A percentile compares a stretch with the other conserved stretches of the same genome.
These are phyloP conservation scores for Timema podura DNA, from an alignment of 2,888 invertebrate genomes.

Conservation along the genomic window DNA sequence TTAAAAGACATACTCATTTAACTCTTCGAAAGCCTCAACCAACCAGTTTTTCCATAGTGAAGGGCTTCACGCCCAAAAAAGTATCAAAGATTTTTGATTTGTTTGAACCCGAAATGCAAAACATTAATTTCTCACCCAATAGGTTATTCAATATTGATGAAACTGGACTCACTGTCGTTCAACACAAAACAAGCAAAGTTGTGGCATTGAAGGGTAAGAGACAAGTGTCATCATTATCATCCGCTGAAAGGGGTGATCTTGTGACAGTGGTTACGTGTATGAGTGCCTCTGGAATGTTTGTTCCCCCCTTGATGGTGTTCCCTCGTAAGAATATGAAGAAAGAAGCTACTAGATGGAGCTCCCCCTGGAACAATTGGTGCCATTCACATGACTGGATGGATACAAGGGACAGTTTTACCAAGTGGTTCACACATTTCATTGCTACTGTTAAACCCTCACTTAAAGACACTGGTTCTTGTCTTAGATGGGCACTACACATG, in stretches of 20 bases:
- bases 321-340: slow-evolving; percentile 18
- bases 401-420: slow-evolving; percentile 30
- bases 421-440: slow-evolving; percentile 11
- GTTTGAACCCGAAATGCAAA: not conserved
- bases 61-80: not conserved
- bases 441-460: not conserved
- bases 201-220: too few relatives aligned
- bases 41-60: not conserved
- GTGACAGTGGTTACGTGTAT: slow-evolving; percentile 38
- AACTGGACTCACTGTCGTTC: too few relatives aligned
- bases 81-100: not conserved
- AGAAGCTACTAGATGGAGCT: too few relatives aligned
- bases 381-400: slow-evolving; percentile 37
- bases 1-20: slow-evolving; percentile 7
- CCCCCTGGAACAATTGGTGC: too few relatives aligned
- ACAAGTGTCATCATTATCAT: slow-evolving; percentile 39
- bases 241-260: slow-evolving; percentile 39
- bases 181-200: too few relatives aligned
- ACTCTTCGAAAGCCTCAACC: slow-evolving; percentile 3
- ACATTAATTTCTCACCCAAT: too few relatives aligned
- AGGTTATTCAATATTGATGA: too few relatives aligned
- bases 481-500: slow-evolving; percentile 13
- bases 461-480: slow-evolving; percentile 9
- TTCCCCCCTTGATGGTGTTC: slow-evolving; percentile 15
- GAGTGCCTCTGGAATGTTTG: slow-evolving; percentile 26